A percentile compares a stretch with the other conserved stretches of the same genome.
These are phyloP conservation scores for Chaetophractus vellerosus DNA, from an alignment of 2,797 vertebrate species.

Conservation along the genomic window DNA sequence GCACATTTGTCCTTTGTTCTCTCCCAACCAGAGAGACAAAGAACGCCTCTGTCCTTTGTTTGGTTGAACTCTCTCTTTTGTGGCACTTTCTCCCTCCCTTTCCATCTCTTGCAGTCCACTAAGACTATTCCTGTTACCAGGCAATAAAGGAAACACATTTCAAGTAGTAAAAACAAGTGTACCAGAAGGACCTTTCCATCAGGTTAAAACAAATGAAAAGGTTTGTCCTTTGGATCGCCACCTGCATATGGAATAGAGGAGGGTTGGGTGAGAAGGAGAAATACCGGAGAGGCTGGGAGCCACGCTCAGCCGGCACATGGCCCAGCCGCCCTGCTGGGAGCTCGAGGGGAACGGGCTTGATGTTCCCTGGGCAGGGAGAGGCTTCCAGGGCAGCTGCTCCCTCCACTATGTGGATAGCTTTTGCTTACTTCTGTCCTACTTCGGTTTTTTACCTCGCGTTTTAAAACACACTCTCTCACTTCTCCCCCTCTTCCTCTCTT, in stretches of 20 bases:
- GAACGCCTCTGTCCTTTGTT: slow-evolving; percentile 57
- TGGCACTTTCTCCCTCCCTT: not conserved
- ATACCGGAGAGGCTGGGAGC: accelerated
- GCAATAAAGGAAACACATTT: slow-evolving; percentile 71
- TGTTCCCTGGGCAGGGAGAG: not conserved
- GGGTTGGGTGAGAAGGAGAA: not conserved
- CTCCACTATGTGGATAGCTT: accelerated
- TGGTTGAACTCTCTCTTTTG: not conserved
- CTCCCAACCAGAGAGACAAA: slow-evolving; percentile 56
- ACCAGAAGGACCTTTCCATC: slow-evolving; percentile 56
- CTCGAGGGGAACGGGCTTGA: no score
- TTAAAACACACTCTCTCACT: not conserved
- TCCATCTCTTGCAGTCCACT: not conserved
- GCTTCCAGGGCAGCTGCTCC: not conserved
- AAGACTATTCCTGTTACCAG: slow-evolving; percentile 60
- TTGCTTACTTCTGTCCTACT: not conserved
- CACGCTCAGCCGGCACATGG: not conserved
- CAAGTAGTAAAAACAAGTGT: slow-evolving; percentile 68
- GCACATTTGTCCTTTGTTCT: slow-evolving; percentile 68
- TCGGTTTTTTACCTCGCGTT: no score
- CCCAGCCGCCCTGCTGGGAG: accelerated
- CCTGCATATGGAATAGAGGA: not conserved
- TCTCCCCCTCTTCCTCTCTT: not conserved
- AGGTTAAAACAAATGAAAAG: slow-evolving; percentile 48
- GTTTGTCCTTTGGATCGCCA: not conserved